A percentile compares a stretch with the other conserved stretches of the same genome.
Conservation (phyloP, 1,140 invertebrate species). For the Apis florea region DNA sequence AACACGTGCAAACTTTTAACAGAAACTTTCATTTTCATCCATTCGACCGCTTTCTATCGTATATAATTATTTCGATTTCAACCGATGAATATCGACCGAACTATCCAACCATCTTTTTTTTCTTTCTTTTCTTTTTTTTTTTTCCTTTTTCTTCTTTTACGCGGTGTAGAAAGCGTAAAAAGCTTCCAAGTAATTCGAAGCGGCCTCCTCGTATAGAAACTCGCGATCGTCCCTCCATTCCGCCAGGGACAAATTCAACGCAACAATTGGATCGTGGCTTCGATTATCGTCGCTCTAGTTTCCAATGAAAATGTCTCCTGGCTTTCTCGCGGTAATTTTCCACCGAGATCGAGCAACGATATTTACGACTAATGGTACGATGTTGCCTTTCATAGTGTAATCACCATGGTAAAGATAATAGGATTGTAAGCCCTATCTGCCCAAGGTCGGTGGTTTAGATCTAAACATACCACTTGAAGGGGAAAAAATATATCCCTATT, state of each 20-base stretch:
- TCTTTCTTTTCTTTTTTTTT: background rate
- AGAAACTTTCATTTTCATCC: conserved; percentile 34
- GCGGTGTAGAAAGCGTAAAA: conserved; percentile 46
- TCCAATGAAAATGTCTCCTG: background rate
- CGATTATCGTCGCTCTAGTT: conserved; percentile 31
- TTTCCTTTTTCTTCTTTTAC: background rate
- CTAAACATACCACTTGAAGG: no score
- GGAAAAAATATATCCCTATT: no score
- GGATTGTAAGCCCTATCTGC: no score
- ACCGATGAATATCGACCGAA: conserved; percentile 5
- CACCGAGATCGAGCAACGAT: background rate
- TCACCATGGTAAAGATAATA: no score
- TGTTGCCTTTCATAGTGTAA: no score
- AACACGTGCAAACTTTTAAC: background rate
- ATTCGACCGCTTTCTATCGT: conserved; percentile 28
- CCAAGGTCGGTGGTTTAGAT: no score
- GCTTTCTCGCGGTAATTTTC: conserved; percentile 37
- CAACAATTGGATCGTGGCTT: conserved; percentile 37
- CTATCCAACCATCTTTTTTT: conserved; percentile 1
- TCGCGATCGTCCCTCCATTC: background rate
- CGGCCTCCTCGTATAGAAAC: background rate
- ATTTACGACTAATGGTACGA: no score
- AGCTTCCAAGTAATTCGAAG: conserved; percentile 19
- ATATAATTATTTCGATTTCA: conserved; percentile 31
- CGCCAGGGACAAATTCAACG: conserved; percentile 3